These are phyloP conservation scores for Cathartes aura DNA, from an alignment of 2,113 vertebrate genomes.

Conservation along the genomic window DNA sequence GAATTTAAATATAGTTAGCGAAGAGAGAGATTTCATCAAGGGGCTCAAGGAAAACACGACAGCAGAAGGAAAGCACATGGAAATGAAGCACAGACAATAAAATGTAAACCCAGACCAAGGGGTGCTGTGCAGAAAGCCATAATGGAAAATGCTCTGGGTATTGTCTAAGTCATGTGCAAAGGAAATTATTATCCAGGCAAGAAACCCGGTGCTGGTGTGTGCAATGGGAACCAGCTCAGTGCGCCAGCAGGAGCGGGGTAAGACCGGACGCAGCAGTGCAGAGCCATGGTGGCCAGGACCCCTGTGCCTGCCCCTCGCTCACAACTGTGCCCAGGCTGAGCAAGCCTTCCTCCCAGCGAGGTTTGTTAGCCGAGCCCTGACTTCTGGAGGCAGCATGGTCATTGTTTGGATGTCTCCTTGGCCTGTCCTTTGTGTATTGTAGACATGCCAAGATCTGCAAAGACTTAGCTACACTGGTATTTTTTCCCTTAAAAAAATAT, in stretches of 20 bases:
- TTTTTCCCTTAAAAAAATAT: slow-evolving; percentile 10
- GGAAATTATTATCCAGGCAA: not conserved
- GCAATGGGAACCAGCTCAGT: not conserved
- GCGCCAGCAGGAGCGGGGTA: not conserved
- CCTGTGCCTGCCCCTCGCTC: not conserved
- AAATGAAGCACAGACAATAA: not conserved
- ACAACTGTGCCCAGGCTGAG: not conserved
- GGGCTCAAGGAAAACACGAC: not conserved
- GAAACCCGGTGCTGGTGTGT: not conserved
- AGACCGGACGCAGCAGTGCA: not conserved
- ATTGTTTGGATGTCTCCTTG: not conserved
- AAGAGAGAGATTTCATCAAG: not conserved
- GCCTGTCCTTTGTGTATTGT: not conserved
- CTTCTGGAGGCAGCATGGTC: not conserved
- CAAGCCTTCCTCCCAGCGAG: not conserved
- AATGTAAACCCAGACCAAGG: not conserved
- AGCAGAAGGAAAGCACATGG: not conserved
- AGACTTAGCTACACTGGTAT: not conserved
- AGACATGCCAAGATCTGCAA: slow-evolving; percentile 21
- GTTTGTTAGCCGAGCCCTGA: not conserved
- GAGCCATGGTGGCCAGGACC: not conserved
- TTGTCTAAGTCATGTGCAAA: not conserved
- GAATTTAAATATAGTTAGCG: not conserved
- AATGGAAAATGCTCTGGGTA: slow-evolving; percentile 6
- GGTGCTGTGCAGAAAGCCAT: not conserved